phyloP scores from a whole-genome alignment of 2,113 vertebrate genomes.

The Aldabrachelys gigantea region DNA sequence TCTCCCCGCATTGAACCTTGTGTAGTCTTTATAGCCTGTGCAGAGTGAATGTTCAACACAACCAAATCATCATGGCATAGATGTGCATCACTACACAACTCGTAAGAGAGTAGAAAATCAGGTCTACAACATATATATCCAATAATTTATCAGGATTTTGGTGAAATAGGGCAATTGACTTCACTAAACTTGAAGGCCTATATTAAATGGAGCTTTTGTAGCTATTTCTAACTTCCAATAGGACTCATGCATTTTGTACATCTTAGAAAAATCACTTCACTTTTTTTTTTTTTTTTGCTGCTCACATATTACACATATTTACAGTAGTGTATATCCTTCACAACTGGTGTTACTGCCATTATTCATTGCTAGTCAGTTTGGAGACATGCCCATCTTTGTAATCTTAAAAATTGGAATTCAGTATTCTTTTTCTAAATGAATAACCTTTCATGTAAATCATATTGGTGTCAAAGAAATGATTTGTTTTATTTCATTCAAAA shows the following conservation, averaged over 20 bases:
- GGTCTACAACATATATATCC: background rate
- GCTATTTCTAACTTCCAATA: constrained; percentile 41
- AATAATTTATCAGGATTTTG: background rate
- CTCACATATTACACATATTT: constrained; percentile 15
- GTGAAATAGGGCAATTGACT: background rate
- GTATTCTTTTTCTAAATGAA: background rate
- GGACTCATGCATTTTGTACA: constrained; percentile 48
- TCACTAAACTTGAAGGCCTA: constrained; percentile 55
- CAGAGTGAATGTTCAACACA: background rate
- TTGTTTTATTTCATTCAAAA: background rate
- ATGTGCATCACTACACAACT: background rate
- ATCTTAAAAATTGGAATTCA: background rate
- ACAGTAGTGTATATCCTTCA: constrained; percentile 5
- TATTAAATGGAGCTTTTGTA: constrained; percentile 54
- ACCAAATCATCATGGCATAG: background rate
- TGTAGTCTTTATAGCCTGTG: background rate
- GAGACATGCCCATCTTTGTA: background rate
- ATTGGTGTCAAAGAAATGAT: background rate
- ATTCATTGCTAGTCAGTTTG: background rate
- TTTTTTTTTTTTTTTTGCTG: background rate
- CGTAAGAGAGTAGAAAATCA: background rate
- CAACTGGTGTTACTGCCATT: background rate
- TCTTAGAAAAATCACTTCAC: constrained; percentile 46
- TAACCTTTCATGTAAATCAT: background rate
- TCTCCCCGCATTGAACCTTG: background rate